These are phyloP conservation scores for Ascidia mentula DNA, from an alignment of 23 tunicate species.

Conservation along the genomic window DNA sequence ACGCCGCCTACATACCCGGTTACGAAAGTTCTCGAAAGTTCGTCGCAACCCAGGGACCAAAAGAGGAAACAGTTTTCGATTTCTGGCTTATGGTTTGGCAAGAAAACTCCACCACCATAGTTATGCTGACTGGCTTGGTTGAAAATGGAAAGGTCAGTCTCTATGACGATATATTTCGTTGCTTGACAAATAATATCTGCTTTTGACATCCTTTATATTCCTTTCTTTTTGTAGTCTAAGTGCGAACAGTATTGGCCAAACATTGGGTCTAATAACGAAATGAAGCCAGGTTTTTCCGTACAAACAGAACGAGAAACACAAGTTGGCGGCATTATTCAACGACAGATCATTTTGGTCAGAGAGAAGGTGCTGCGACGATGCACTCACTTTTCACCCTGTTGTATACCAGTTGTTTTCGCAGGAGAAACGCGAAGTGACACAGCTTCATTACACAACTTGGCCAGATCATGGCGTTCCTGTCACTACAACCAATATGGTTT, in stretches of 20 bases:
- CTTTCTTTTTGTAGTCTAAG: not conserved
- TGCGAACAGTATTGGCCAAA: not conserved
- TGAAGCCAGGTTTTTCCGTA: not conserved
- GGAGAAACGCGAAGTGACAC: not conserved
- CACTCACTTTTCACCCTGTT: no score
- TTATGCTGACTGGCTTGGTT: not conserved
- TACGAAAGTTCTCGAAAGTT: not conserved
- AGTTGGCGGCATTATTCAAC: not conserved
- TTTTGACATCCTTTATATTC: not conserved
- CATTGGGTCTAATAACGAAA: not conserved
- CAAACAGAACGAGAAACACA: not conserved
- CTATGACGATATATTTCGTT: no score
- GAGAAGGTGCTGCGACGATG: no score
- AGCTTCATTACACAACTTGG: not conserved
- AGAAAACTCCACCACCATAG: constrained; percentile 3
- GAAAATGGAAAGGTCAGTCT: not conserved
- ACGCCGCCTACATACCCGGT: constrained; percentile 8
- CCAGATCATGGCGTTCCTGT: constrained; percentile 1
- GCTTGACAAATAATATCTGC: no score
- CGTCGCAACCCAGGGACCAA: not conserved
- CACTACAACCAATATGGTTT: not conserved
- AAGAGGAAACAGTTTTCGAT: not conserved
- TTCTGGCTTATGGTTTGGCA: constrained; percentile 5
- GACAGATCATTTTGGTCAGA: not conserved
- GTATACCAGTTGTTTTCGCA: no score